Evolutionary conservation across 2,888 invertebrate genomes (phyloP).

Genomic region (Hypsopygia costalis): DNA sequence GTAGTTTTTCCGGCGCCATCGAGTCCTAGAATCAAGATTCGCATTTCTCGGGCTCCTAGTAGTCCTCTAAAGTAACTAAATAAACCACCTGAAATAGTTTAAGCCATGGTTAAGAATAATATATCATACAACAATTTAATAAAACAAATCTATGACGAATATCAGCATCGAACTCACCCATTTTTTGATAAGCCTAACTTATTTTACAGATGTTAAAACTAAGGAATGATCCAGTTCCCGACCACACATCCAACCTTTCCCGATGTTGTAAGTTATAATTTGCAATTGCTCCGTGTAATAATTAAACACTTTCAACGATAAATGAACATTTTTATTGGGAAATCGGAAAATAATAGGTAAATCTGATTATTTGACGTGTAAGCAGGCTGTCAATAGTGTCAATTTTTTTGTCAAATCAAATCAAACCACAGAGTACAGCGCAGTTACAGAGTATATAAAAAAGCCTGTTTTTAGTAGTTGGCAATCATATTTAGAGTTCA

Average conservation of each 20-base stretch:
- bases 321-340: constrained; percentile 51
- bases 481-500: too few relatives aligned
- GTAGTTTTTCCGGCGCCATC: constrained; percentile 99
- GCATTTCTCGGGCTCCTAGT: constrained; percentile 97
- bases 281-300: constrained; percentile 26
- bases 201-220: constrained; percentile 54
- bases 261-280: constrained; percentile 27
- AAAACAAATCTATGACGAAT: constrained; percentile 28
- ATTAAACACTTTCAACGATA: constrained; percentile 33
- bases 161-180: constrained; percentile 52
- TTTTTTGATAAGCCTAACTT: constrained; percentile 62
- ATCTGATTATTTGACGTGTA: constrained; percentile 60
- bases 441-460: too few relatives aligned
- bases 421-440: too few relatives aligned
- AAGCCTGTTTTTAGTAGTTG: too few relatives aligned
- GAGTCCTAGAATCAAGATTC: constrained; percentile 97
- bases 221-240: constrained; percentile 42
- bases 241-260: constrained; percentile 33
- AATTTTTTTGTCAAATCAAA: constrained; percentile 32
- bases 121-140: constrained; percentile 12
- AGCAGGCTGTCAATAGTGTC: constrained; percentile 41
- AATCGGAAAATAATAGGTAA: constrained; percentile 23
- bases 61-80: constrained; percentile 98
- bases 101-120: constrained; percentile 12
- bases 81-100: constrained; percentile 88